Conservation (phyloP, 2,797 vertebrate genomes). For the Melanitta fusca region DNA sequence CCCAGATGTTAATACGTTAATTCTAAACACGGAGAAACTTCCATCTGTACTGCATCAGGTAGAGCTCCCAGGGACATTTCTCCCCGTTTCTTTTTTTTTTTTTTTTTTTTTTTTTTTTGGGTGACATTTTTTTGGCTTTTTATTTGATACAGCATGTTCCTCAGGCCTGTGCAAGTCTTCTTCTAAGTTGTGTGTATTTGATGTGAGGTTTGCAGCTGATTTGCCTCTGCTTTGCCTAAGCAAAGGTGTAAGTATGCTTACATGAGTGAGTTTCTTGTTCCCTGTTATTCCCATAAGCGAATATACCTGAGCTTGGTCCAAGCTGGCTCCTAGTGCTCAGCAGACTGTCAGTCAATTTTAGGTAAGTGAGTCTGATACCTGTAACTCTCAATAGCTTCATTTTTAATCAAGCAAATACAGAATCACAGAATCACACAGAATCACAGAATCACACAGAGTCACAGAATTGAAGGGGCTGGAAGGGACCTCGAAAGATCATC, state of each 20-base stretch:
- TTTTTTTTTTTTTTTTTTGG: background rate
- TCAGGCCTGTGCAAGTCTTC: background rate
- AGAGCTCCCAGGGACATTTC: background rate
- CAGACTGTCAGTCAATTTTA: background rate
- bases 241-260: background rate
- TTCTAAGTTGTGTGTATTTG: background rate
- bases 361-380: background rate
- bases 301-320: background rate
- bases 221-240: background rate
- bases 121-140: background rate
- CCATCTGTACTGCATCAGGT: fast-evolving
- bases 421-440: too few relatives aligned
- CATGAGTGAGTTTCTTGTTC: background rate
- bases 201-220: background rate
- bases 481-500: too few relatives aligned
- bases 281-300: background rate
- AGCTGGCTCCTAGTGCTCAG: background rate
- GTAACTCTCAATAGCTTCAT: background rate
- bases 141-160: background rate
- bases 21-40: background rate
- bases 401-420: background rate
- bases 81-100: background rate
- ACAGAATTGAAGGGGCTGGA: too few relatives aligned
- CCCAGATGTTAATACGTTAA: background rate
- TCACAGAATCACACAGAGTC: too few relatives aligned